A percentile compares a stretch with the other conserved stretches of the same genome.
Conservation (phyloP, 2,113 vertebrate genomes). For the Macaca fascicularis region T2T-MFA8v1.1 NC_088393.1:915001-915500, state of each 20-base stretch:
- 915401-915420: neutral
- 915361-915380: neutral
- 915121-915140: too few relatives aligned
- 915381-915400: neutral
- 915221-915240: rapidly evolving
- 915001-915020: too few relatives aligned
- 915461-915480: neutral
- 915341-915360: neutral
- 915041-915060: too few relatives aligned
- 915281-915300: neutral
- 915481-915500: neutral
- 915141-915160: too few relatives aligned
- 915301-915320: neutral
- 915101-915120: too few relatives aligned
- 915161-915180: too few relatives aligned
- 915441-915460: neutral
- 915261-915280: neutral
- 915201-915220: too few relatives aligned
- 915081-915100: rapidly evolving
- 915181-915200: too few relatives aligned
- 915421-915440: neutral
- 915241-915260: neutral
- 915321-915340: neutral
- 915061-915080: too few relatives aligned
- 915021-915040: too few relatives aligned